phyloP scores from a whole-genome alignment of 2,113 vertebrate species.

The Trogon surrucura region DNA sequence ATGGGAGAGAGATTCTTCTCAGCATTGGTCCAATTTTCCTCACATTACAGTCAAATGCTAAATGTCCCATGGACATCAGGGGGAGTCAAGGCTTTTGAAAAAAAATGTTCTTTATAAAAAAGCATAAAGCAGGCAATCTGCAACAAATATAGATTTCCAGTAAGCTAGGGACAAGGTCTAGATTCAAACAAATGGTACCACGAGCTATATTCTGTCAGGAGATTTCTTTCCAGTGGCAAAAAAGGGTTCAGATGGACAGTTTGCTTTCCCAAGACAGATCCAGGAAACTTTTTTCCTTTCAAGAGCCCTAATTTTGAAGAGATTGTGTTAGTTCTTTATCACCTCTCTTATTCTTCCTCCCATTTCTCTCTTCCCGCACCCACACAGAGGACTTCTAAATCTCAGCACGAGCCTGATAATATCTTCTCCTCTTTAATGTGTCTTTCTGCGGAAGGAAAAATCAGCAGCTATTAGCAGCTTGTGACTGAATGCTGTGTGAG shows the following conservation, averaged over 20 bases:
- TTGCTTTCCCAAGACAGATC: neutral
- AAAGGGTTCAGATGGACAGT: neutral
- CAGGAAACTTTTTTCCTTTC: neutral
- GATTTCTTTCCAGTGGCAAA: neutral
- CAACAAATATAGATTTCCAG: constrained; percentile 3
- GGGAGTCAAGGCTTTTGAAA: neutral
- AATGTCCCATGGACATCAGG: constrained; percentile 26
- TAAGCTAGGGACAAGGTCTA: neutral
- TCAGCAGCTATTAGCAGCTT: neutral
- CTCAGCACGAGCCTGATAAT: constrained; percentile 1
- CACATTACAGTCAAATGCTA: constrained; percentile 23
- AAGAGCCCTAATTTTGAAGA: neutral
- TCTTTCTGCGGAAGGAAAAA: neutral
- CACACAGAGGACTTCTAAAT: constrained; percentile 3
- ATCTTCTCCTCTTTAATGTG: constrained; percentile 27
- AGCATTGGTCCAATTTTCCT: constrained; percentile 37
- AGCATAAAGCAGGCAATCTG: neutral
- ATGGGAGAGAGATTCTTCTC: constrained; percentile 29
- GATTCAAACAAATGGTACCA: neutral
- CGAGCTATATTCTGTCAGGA: neutral
- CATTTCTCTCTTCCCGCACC: neutral
- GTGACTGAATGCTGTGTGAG: neutral
- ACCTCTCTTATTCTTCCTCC: neutral
- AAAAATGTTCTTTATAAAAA: neutral
- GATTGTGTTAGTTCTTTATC: neutral